A percentile compares a stretch with the other conserved stretches of the same genome.
phyloP scores from a whole-genome alignment of 2,888 invertebrate genomes.

The Seladonia tumulorum region DNA sequence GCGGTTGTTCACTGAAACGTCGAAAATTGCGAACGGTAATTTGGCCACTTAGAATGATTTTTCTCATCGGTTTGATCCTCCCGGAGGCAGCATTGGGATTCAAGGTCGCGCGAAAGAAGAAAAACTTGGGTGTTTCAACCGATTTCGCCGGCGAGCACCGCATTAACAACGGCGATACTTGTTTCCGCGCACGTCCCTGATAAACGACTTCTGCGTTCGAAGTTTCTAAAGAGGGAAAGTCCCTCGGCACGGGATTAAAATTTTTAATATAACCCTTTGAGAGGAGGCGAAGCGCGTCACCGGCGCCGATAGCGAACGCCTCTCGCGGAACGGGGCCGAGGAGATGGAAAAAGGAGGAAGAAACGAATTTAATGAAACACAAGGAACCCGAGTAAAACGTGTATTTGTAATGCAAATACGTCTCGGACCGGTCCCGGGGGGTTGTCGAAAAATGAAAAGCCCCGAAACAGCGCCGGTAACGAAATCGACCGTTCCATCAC shows the following conservation, averaged over 20 bases:
- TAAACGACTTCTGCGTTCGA: constrained; percentile 49
- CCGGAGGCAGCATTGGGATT: background rate
- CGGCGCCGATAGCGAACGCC: constrained; percentile 44
- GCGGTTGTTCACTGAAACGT: too few relatives aligned
- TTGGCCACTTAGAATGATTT: background rate
- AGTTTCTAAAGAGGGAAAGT: constrained; percentile 39
- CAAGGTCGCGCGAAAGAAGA: background rate
- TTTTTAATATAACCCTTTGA: constrained; percentile 74
- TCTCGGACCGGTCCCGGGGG: constrained; percentile 48
- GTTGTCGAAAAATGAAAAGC: constrained; percentile 74
- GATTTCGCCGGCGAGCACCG: constrained; percentile 27
- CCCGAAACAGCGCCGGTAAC: constrained; percentile 59
- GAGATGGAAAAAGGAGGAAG: constrained; percentile 36
- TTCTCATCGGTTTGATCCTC: background rate
- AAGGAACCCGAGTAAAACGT: constrained; percentile 50
- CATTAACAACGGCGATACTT: constrained; percentile 41
- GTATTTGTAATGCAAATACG: constrained; percentile 79
- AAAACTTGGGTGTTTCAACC: background rate
- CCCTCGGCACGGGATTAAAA: constrained; percentile 68
- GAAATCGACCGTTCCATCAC: constrained; percentile 68
- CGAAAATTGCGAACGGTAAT: too few relatives aligned
- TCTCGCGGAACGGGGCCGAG: constrained; percentile 6
- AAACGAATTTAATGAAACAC: constrained; percentile 77
- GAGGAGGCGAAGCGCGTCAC: constrained; percentile 61
- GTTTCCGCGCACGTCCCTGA: constrained; percentile 63